phyloP scores from a whole-genome alignment of 2,888 invertebrate genomes.

The Meiosimyza decipiens region DNA sequence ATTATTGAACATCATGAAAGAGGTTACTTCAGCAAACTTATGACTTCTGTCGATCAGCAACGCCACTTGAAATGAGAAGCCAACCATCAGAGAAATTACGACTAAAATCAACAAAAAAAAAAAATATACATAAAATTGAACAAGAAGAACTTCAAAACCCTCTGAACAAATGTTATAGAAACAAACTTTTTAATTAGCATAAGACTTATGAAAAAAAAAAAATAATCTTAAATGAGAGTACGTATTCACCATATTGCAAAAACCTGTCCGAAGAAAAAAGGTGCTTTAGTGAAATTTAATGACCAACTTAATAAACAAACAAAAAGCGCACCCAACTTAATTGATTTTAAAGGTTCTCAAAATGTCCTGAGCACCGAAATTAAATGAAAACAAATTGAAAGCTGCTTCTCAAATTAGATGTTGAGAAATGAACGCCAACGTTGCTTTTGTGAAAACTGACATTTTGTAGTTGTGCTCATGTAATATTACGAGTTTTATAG shows the following conservation, averaged over 20 bases:
- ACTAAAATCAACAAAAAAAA: conserved; percentile 18
- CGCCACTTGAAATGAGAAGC: conserved; percentile 14
- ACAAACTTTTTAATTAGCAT: conserved; percentile 50
- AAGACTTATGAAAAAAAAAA: conserved; percentile 30
- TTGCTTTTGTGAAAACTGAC: too few species aligned
- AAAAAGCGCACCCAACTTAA: neutral
- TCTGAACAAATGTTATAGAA: conserved; percentile 28
- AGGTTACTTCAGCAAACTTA: conserved; percentile 36
- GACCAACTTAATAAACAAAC: conserved; percentile 2
- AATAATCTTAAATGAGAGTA: neutral
- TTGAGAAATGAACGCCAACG: too few species aligned
- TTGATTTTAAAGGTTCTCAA: conserved; percentile 2
- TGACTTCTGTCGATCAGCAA: conserved; percentile 47
- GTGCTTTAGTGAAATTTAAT: conserved; percentile 23
- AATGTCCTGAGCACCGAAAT: too few species aligned
- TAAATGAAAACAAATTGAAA: too few species aligned
- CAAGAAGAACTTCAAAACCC: conserved; percentile 36
- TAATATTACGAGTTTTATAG: too few species aligned
- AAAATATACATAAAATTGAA: conserved; percentile 18
- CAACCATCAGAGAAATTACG: conserved; percentile 21
- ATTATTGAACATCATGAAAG: conserved; percentile 49
- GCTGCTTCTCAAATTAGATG: too few species aligned
- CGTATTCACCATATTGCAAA: conserved; percentile 21
- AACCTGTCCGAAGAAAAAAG: neutral
- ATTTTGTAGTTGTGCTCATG: too few species aligned